Base-by-base conservation (phyloP, 2,797 vertebrate genomes). In the Crenichthys baileyi region DNA sequence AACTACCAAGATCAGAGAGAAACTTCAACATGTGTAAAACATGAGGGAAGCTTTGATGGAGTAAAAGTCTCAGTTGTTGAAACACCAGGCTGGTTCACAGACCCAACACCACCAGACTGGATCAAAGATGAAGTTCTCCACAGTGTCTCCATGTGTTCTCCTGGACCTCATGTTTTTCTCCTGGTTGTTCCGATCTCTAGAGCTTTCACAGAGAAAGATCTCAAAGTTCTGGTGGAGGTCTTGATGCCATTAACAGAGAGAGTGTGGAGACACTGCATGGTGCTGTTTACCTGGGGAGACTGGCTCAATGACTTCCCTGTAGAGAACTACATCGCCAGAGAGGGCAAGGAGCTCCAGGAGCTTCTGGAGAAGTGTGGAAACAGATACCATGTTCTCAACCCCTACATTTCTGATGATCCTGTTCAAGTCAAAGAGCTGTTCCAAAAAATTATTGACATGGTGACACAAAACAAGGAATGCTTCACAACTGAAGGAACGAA, bases 201-300 rank as follows among this genome's bases (percentile, higher is more conserved):
- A 80, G 0, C 83, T 26, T 92, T 88, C 3, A 91, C 83, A 0
- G 65, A 80, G 16, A 76, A 88, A 73, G 92, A 93, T 41, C 13
- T 4, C 4, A 8, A 31, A 70, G 84, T 87, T 0, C 0, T 87
- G 16, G 72, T 78, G 4, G 82, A 77, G 22, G 36, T 89, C 11
- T 79, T 90, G 82, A 72, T 29, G 70, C 82, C 73, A 15, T 83
- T 92, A 2, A 73, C 77, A 20, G 78, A 90, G 51, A 63, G 26
- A 29, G 85, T 84, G 24, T 91, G 88, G 89, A 89, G 65, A 79
- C 75, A 90, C 60, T 86, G 86, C 72, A 73, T 91, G 58, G 72
- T 91, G 68, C 15, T 90, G 48, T 93, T 91, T 76, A 85, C 71
- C 18, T 77, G 80, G 74, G 36, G 36, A 36, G 36, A 36, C 36